These are phyloP conservation scores for Mareca strepera DNA, from an alignment of 2,797 vertebrate species.

Conservation along the genomic window DNA sequence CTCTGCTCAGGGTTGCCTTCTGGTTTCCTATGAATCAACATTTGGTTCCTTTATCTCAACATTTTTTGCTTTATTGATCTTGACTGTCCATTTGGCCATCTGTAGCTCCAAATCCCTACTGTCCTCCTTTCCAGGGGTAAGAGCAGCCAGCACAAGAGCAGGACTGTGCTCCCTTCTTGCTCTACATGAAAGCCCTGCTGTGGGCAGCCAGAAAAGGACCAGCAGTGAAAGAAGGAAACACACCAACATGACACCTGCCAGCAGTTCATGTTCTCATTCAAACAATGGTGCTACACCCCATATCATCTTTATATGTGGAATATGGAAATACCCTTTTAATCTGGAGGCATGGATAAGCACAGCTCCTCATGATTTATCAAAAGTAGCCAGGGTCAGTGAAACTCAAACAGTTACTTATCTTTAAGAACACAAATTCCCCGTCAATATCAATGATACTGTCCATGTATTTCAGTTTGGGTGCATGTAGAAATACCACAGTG, in stretches of 20 bases:
- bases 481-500: too few species aligned
- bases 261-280: background rate
- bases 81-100: background rate
- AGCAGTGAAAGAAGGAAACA: background rate
- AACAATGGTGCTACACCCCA: background rate
- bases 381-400: background rate
- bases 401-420: background rate
- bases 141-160: background rate
- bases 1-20: background rate
- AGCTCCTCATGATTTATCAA: background rate
- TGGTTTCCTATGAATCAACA: background rate
- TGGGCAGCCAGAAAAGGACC: background rate
- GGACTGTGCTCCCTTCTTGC: background rate
- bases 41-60: background rate
- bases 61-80: background rate
- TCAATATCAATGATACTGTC: background rate
- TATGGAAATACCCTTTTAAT: background rate
- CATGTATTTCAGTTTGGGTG: background rate
- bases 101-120: background rate
- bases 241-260: background rate
- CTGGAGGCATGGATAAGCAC: background rate
- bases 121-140: background rate
- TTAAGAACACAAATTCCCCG: background rate
- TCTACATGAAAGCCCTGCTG: background rate
- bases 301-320: background rate